These are phyloP conservation scores for Akabosia matsudoensis DNA, from an alignment of 1,140 invertebrate species.

Conservation along the genomic window DNA sequence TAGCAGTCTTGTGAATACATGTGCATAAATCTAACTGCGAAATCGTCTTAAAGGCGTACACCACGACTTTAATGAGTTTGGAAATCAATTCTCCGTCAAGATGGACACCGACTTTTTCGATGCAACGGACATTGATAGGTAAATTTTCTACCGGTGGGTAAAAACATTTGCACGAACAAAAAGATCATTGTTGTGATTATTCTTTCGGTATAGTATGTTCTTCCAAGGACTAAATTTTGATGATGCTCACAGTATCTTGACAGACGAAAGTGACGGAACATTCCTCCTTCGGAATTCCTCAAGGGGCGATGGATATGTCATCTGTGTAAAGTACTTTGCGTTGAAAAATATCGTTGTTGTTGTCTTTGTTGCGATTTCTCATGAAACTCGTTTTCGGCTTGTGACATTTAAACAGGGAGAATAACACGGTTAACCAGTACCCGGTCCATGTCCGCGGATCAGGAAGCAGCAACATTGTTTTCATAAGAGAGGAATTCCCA, in stretches of 20 bases:
- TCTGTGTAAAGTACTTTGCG: slow-evolving; percentile 42
- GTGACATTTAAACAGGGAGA: slow-evolving; percentile 20
- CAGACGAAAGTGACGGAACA: slow-evolving; percentile 29
- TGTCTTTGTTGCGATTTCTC: not conserved
- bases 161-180: not conserved
- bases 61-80: not conserved
- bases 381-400: not conserved
- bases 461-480: not conserved
- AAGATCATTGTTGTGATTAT: no score
- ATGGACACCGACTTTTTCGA: slow-evolving; percentile 22
- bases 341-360: not conserved
- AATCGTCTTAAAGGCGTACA: not conserved
- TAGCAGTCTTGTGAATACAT: no score
- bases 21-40: not conserved
- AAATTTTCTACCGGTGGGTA: not conserved
- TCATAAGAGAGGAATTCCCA: slow-evolving; percentile 32
- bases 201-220: not conserved
- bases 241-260: slow-evolving; percentile 26
- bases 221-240: slow-evolving; percentile 21
- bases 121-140: slow-evolving; percentile 28
- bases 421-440: slow-evolving; percentile 15
- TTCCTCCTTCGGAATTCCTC: slow-evolving; percentile 40
- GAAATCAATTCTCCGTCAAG: not conserved
- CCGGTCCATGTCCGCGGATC: slow-evolving; percentile 7
- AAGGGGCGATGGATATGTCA: slow-evolving; percentile 37